phyloP scores from a whole-genome alignment of 2,888 invertebrate species.

The Eurytoma californica region DNA sequence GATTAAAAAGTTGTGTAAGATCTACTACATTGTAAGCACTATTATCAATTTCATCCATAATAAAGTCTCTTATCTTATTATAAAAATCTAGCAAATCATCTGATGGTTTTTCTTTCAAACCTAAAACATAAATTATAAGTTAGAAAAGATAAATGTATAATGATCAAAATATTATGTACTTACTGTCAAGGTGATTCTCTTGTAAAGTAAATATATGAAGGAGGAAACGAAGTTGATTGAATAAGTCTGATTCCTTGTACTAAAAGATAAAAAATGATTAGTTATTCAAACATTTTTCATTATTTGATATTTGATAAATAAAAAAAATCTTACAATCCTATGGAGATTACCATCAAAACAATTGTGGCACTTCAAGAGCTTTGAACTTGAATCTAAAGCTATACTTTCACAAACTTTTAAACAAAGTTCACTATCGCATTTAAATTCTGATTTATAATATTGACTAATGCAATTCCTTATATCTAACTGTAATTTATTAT shows the following conservation, averaged over 20 bases:
- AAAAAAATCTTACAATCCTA: not conserved
- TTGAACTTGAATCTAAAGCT: not conserved
- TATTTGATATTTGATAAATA: not conserved
- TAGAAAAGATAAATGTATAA: not conserved
- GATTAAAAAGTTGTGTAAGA: not conserved
- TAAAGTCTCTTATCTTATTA: slow-evolving; percentile 12
- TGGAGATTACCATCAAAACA: not conserved
- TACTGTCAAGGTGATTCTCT: not conserved
- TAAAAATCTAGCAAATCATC: not conserved
- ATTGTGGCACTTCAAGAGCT: not conserved
- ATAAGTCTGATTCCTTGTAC: slow-evolving; percentile 10
- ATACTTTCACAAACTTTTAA: not conserved
- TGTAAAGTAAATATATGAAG: slow-evolving; percentile 15
- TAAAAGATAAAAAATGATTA: slow-evolving; percentile 8
- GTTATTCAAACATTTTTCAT: not conserved
- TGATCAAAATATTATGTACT: not conserved
- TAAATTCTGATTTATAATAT: not conserved
- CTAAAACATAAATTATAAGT: not conserved
- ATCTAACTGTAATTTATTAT: not conserved
- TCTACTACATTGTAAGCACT: slow-evolving; percentile 25
- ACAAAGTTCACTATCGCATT: slow-evolving; percentile 2
- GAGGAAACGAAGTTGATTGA: slow-evolving; percentile 11
- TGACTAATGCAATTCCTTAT: not conserved
- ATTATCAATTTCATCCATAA: slow-evolving; percentile 12
- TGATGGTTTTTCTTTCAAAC: not conserved